phyloP scores from a whole-genome alignment of 1,140 invertebrate genomes.

The Bombus difficillimus region DNA sequence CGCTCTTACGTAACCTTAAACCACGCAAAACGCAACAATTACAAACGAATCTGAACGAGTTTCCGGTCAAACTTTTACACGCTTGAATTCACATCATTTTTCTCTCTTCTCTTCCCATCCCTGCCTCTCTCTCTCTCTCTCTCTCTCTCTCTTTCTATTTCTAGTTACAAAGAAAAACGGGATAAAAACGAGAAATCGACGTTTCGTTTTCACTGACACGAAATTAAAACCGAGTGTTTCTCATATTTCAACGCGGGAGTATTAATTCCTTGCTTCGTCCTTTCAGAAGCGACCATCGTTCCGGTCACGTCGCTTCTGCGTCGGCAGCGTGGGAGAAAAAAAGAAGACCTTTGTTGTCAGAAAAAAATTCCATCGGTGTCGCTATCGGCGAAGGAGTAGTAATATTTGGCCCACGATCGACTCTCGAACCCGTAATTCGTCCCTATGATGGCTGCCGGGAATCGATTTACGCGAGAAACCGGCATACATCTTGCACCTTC shows the following conservation, averaged over 20 bases:
- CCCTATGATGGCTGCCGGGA: background rate
- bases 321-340: background rate
- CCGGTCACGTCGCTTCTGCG: constrained; percentile 16
- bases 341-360: background rate
- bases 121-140: too few species aligned
- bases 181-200: constrained; percentile 27
- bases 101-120: too few species aligned
- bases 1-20: too few species aligned
- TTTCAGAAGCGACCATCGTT: constrained; percentile 1
- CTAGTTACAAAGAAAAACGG: background rate
- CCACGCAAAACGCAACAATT: background rate
- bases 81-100: background rate
- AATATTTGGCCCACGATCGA: constrained; percentile 39
- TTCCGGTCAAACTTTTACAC: background rate
- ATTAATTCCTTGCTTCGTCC: constrained; percentile 27
- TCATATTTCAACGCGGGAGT: constrained; percentile 35
- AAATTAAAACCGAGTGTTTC: constrained; percentile 40
- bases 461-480: constrained; percentile 38
- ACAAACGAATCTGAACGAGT: background rate
- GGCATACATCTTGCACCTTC: constrained; percentile 61
- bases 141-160: background rate
- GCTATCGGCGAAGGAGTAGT: background rate
- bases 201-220: constrained; percentile 26
- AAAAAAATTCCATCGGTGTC: background rate
- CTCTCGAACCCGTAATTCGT: background rate